These are phyloP conservation scores for Dermatophagoides farinae DNA, from an alignment of 1,140 invertebrate species.

Conservation along the genomic window DNA sequence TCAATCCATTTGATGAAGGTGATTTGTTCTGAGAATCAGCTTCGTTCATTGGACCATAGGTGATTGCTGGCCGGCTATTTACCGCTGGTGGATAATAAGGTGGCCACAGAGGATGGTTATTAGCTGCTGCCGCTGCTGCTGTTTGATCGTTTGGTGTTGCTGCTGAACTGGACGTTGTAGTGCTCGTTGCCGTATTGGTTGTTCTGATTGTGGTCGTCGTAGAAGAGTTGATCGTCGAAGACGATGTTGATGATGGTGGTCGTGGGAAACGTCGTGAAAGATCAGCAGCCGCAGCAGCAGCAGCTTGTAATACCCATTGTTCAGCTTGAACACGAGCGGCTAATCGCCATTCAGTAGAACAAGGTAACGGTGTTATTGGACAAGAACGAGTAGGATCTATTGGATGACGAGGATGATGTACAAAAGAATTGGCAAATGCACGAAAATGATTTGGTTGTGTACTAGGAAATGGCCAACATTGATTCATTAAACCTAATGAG, in stretches of 20 bases:
- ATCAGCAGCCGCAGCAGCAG: background rate
- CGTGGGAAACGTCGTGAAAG: background rate
- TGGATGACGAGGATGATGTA: conserved; percentile 13
- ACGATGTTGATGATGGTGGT: background rate
- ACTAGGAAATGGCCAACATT: conserved; percentile 16
- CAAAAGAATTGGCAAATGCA: conserved; percentile 17
- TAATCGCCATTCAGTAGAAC: conserved; percentile 45
- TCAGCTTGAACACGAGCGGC: conserved; percentile 18
- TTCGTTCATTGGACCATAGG: no score
- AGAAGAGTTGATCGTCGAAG: background rate
- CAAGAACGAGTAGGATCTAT: conserved; percentile 34
- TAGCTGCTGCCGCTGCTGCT: background rate
- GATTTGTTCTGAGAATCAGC: no score
- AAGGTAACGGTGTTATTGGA: conserved; percentile 37
- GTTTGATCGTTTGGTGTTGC: background rate
- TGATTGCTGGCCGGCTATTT: no score
- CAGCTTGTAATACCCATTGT: conserved; percentile 17
- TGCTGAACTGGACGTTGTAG: background rate
- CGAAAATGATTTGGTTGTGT: conserved; percentile 20
- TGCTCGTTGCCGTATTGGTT: background rate
- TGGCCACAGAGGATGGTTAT: background rate
- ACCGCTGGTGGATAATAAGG: background rate
- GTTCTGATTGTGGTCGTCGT: background rate
- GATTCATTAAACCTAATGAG: conserved; percentile 7
- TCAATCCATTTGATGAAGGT: no score